Evolutionary conservation across 2,888 invertebrate genomes (phyloP).

Genomic region (Xestobium rufovillosum): DNA sequence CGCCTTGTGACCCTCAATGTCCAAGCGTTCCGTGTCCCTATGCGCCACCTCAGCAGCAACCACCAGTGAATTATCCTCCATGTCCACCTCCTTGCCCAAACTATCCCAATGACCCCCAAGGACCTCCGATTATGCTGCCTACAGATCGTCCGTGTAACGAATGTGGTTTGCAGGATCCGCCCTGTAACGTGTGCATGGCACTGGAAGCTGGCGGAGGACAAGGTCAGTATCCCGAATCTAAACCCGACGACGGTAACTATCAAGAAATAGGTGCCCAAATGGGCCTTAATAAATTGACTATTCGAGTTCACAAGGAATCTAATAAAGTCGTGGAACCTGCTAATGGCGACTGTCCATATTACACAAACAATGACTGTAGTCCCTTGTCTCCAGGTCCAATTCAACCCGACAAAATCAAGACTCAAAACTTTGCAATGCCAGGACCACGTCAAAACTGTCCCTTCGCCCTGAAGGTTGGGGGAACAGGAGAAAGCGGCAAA

Average conservation of each 20-base stretch:
- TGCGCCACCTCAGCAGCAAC: background rate
- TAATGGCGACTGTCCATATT: slow-evolving; percentile 31
- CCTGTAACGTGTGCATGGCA: slow-evolving; percentile 26
- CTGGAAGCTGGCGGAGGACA: slow-evolving; percentile 3
- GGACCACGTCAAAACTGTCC: slow-evolving; percentile 29
- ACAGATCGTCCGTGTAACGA: slow-evolving; percentile 1
- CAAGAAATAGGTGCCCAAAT: slow-evolving; percentile 61
- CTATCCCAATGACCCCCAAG: background rate
- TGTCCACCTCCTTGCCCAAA: background rate
- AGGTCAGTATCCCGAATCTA: background rate
- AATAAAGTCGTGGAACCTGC: slow-evolving; percentile 43
- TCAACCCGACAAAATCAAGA: slow-evolving; percentile 31
- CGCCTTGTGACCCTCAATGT: slow-evolving; percentile 11
- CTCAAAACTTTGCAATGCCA: slow-evolving; percentile 28
- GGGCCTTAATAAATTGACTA: slow-evolving; percentile 58
- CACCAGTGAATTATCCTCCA: background rate
- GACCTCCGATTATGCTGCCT: background rate
- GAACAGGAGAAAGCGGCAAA: slow-evolving; percentile 23
- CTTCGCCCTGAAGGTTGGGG: slow-evolving; percentile 32
- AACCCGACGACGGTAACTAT: slow-evolving; percentile 40
- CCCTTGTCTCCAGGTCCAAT: slow-evolving; percentile 46
- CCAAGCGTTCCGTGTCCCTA: slow-evolving; percentile 6
- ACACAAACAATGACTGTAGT: slow-evolving; percentile 19
- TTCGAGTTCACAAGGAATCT: slow-evolving; percentile 54
- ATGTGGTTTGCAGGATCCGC: slow-evolving; percentile 14